Evolutionary conservation across 2,888 invertebrate species (phyloP).

Genomic region (Pristionchus arcanus): DNA sequence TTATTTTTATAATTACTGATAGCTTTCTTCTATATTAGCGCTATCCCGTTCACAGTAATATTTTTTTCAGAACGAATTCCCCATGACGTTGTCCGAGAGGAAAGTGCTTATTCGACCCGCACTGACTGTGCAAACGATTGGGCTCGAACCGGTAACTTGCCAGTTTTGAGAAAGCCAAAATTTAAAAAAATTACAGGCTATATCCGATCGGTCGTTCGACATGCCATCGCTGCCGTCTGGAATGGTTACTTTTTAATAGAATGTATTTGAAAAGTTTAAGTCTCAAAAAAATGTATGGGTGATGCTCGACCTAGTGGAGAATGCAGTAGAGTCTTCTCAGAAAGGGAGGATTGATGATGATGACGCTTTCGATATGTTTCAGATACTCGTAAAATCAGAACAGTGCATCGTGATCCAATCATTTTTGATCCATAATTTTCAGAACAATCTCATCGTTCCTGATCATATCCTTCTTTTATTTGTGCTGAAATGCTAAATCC

Average conservation of each 20-base stretch:
- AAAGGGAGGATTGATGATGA: too few species aligned
- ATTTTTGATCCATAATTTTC: background rate
- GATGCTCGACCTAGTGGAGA: too few species aligned
- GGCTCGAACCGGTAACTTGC: background rate
- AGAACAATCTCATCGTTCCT: background rate
- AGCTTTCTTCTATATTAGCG: background rate
- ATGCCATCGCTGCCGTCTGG: background rate
- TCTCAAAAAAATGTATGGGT: too few species aligned
- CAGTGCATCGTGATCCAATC: too few species aligned
- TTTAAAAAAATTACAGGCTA: background rate
- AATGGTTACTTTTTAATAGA: background rate
- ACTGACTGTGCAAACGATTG: slow-evolving; percentile 15
- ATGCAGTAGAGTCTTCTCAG: too few species aligned
- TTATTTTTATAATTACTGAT: too few species aligned
- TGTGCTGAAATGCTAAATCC: too few species aligned
- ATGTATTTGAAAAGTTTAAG: background rate
- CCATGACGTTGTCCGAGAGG: background rate
- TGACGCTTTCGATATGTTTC: too few species aligned
- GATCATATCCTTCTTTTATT: too few species aligned
- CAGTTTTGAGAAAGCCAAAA: background rate
- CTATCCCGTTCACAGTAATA: too few species aligned
- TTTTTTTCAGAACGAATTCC: background rate
- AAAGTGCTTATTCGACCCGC: background rate
- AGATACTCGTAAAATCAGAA: too few species aligned
- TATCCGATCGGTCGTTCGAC: background rate